Percentiles rank a stretch among this genome's conserved stretches.
phyloP scores from a whole-genome alignment of 92 coral and sea anemone species.

The Epizoanthus fatuus region DNA sequence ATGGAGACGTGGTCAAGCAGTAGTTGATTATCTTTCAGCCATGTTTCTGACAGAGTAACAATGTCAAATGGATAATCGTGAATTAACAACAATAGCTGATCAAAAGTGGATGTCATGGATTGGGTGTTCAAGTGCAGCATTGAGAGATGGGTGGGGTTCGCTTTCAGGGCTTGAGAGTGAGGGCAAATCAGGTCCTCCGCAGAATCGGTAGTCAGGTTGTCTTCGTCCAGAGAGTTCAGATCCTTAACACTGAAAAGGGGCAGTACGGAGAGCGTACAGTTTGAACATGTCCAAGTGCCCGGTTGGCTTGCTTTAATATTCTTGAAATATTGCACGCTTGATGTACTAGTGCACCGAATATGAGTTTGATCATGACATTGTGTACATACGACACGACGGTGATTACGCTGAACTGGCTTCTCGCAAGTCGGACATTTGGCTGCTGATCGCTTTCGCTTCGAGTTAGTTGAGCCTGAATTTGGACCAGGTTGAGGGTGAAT shows the following conservation, averaged over 20 bases:
- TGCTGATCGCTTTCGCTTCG: slow-evolving; percentile 4
- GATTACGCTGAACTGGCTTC: slow-evolving; percentile 47
- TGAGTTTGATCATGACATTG: slow-evolving; percentile 27
- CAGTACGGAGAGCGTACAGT: slow-evolving; percentile 24
- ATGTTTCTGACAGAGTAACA: slow-evolving; percentile 52
- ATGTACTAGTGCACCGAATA: slow-evolving; percentile 8
- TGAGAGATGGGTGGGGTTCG: slow-evolving; percentile 24
- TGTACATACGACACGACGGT: slow-evolving; percentile 23
- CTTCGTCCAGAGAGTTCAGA: slow-evolving; percentile 10
- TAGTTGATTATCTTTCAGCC: slow-evolving; percentile 57
- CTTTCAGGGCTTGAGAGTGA: slow-evolving; percentile 22
- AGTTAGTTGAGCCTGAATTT: not conserved
- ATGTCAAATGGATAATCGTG: slow-evolving; percentile 45
- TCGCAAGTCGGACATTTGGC: slow-evolving; percentile 54
- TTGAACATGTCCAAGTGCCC: not conserved
- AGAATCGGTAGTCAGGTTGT: not conserved
- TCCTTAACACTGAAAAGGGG: slow-evolving; percentile 27
- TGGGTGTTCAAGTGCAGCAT: slow-evolving; percentile 58
- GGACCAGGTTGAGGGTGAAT: slow-evolving; percentile 48
- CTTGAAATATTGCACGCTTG: not conserved
- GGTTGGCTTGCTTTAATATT: slow-evolving; percentile 14
- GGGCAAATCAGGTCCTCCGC: not conserved
- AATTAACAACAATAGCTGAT: slow-evolving; percentile 26
- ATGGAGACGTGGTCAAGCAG: slow-evolving; percentile 40
- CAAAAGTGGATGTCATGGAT: slow-evolving; percentile 59